Evolutionary conservation across 2,113 vertebrate species (phyloP), one percentile per base, ranked within the genome.

Genomic region (Ivindomyrus marchei): DNA sequence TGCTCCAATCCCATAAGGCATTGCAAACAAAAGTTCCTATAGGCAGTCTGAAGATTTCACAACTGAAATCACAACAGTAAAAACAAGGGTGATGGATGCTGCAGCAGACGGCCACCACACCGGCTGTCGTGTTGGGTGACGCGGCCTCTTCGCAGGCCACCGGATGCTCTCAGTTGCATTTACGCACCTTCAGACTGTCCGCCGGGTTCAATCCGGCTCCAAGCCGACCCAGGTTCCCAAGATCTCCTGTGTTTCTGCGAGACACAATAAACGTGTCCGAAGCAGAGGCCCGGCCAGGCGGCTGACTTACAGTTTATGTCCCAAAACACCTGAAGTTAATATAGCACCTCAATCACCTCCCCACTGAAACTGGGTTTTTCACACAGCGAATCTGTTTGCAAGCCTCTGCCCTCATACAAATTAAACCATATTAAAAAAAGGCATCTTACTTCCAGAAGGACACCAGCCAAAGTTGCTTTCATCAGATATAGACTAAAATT

Each of bases 401-500:
- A 86, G n/a, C 56, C 27, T 52, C 56, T n/a, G 56, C 47, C 47
- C 24, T 87, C 83, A 47, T 90, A 66, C 89, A 90, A 36, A 66
- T 50, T 84, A 85, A 58, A 85, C 11, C 58, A 80, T 74, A 27
- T 77, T 66, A 87, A 88, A 89, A 87, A 90, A 53, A 50, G 42
- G 36, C 52, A 62, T 66, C 87, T 87, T 56, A 88, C 87, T 45
- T 39, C 66, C 91, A 92, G 93, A 92, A 84, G 88, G 94, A 93
- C 95, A 93, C 91, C 91, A 91, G 91, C 91, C 91, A 70, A 90
- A 90, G 90, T 91, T 92, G 92, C 92, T 91, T 90, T 90, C 89
- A 85, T 77, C 92, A 92, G 92, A 92, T 88, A 91, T 87, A 91
- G 92, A 92, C 92, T 92, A 93, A 94, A 93, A 92, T 92, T 94